Conservation (phyloP, 2,888 invertebrate species). For the Leptarthrus brevirostris region DNA sequence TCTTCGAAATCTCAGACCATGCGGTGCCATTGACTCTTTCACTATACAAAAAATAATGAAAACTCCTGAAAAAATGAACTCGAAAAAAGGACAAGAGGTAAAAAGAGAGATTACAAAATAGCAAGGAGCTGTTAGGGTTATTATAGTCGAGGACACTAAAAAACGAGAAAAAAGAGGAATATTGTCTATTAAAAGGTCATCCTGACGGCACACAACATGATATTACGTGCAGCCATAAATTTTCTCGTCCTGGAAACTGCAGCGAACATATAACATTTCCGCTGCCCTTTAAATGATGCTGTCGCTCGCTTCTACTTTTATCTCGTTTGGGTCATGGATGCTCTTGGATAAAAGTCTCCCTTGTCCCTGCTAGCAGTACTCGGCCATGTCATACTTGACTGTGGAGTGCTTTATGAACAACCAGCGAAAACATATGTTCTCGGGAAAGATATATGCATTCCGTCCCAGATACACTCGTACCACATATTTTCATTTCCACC, state of each 20-base stretch:
- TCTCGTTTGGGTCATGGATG: conserved; percentile 42
- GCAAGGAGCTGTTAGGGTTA: conserved; percentile 18
- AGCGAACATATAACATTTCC: conserved; percentile 35
- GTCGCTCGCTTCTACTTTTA: conserved; percentile 36
- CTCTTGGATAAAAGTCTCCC: conserved; percentile 22
- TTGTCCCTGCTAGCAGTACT: background rate
- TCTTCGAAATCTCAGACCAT: conserved; percentile 35
- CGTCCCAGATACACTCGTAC: conserved; percentile 4
- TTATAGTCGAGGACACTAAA: background rate
- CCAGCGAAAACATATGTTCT: conserved; percentile 42
- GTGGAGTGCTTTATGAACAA: conserved; percentile 47
- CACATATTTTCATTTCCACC: conserved; percentile 27
- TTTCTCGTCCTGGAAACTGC: conserved; percentile 13
- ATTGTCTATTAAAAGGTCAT: conserved; percentile 39
- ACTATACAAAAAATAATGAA: background rate
- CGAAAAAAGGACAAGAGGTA: background rate
- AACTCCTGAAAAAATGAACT: background rate
- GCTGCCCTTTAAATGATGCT: conserved; percentile 21
- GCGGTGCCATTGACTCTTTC: conserved; percentile 40
- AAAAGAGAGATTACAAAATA: conserved; percentile 8
- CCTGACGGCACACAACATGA: conserved; percentile 18
- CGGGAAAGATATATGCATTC: conserved; percentile 45
- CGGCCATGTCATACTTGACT: conserved; percentile 29
- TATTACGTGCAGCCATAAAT: conserved; percentile 28
- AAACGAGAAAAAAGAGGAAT: background rate